phyloP scores from a whole-genome alignment of 2,888 invertebrate species.

The Byasa hedistus region DNA sequence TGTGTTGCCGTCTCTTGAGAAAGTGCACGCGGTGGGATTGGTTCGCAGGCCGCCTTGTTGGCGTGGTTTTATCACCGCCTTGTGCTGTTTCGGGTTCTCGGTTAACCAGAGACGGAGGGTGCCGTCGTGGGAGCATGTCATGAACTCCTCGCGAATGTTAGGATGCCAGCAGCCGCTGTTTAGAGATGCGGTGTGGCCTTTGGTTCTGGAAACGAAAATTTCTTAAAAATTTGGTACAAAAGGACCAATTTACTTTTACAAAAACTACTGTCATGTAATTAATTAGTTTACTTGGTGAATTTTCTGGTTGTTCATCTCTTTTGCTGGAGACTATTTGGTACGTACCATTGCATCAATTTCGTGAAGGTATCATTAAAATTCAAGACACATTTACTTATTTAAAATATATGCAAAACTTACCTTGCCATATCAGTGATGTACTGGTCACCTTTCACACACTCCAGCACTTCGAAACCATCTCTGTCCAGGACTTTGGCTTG shows the following conservation, averaged over 20 bases:
- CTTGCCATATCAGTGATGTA: slow-evolving; percentile 96
- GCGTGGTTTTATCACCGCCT: slow-evolving; percentile 91
- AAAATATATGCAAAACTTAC: slow-evolving; percentile 41
- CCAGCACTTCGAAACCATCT: slow-evolving; percentile 95
- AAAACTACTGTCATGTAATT: too few relatives aligned
- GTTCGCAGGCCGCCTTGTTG: slow-evolving; percentile 92
- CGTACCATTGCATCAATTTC: too few relatives aligned
- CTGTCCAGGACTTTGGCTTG: slow-evolving; percentile 96
- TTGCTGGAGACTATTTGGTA: too few relatives aligned
- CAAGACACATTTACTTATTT: not conserved
- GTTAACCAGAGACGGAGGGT: slow-evolving; percentile 96
- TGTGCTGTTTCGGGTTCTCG: slow-evolving; percentile 88
- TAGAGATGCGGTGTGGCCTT: slow-evolving; percentile 95
- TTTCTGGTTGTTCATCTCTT: too few relatives aligned
- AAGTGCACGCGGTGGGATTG: slow-evolving; percentile 90
- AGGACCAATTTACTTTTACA: too few relatives aligned
- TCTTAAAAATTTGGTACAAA: not conserved
- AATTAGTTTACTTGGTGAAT: too few relatives aligned
- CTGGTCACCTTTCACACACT: slow-evolving; percentile 96
- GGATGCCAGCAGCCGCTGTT: slow-evolving; percentile 98
- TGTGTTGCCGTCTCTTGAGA: slow-evolving; percentile 90
- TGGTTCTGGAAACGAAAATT: slow-evolving; percentile 78
- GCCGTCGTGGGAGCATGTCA: slow-evolving; percentile 96
- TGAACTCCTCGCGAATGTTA: slow-evolving; percentile 90
- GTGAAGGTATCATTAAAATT: too few relatives aligned